These are phyloP conservation scores for Drosophila eohydei DNA, from an alignment of 2,888 invertebrate species.

Conservation along the genomic window DNA sequence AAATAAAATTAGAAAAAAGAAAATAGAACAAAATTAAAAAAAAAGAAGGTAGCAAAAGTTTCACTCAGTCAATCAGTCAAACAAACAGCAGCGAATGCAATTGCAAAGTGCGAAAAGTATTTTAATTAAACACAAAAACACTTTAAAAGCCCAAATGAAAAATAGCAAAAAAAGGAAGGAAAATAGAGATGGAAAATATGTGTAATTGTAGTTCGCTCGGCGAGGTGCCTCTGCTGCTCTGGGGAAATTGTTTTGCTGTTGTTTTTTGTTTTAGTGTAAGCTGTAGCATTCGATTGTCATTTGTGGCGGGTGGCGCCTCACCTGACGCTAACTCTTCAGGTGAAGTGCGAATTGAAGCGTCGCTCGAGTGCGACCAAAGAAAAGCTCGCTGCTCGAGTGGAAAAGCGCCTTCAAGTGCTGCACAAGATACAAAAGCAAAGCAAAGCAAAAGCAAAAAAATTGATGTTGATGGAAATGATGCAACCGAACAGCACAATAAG, in stretches of 20 bases:
- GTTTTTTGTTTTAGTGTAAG: constrained; percentile 9
- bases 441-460: constrained; percentile 10
- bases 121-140: constrained; percentile 75
- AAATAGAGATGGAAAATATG: constrained; percentile 5
- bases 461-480: constrained; percentile 52
- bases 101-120: constrained; percentile 65
- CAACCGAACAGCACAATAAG: constrained; percentile 53
- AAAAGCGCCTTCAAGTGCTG: constrained; percentile 57
- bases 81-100: constrained; percentile 30
- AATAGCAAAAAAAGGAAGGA: neutral
- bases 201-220: constrained; percentile 40
- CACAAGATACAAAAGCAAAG: constrained; percentile 48
- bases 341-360: constrained; percentile 79
- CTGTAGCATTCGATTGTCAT: constrained; percentile 71
- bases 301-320: constrained; percentile 33
- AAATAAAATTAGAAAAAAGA: constrained; percentile 14
- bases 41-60: neutral
- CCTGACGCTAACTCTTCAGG: constrained; percentile 52
- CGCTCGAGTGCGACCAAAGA: constrained; percentile 73
- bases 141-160: constrained; percentile 42
- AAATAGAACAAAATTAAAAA: neutral
- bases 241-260: constrained; percentile 13
- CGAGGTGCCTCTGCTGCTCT: neutral
- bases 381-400: constrained; percentile 68
- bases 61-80: constrained; percentile 50